phyloP scores from a whole-genome alignment of 2,888 invertebrate genomes.

The Sialis fuliginosa region DNA sequence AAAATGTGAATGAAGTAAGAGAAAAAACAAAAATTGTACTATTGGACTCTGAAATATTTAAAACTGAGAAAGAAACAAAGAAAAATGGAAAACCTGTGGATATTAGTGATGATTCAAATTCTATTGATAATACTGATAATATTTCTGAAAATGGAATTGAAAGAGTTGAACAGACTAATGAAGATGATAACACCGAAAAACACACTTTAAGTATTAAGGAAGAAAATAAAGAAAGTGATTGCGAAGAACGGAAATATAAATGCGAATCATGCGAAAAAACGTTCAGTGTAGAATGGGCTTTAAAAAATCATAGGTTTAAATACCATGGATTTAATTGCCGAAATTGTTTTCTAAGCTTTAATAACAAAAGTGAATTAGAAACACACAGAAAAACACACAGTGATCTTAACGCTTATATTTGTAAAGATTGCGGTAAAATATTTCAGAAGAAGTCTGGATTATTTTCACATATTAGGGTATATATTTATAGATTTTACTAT shows the following conservation, averaged over 20 bases:
- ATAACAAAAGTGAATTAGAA: not conserved
- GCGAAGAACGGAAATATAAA: not conserved
- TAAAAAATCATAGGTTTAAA: not conserved
- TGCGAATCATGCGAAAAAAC: constrained; percentile 1
- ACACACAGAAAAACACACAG: not conserved
- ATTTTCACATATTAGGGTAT: constrained; percentile 1
- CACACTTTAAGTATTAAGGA: too few relatives aligned
- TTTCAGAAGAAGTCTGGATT: constrained; percentile 1
- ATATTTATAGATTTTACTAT: not conserved
- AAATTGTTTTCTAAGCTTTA: not conserved
- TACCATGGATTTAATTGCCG: not conserved
- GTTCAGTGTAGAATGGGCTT: not conserved
- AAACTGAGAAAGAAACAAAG: too few relatives aligned
- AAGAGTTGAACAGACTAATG: too few relatives aligned
- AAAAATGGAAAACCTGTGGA: too few relatives aligned
- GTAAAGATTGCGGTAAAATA: constrained; percentile 2
- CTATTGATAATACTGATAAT: too few relatives aligned
- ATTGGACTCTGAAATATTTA: too few relatives aligned
- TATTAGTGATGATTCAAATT: too few relatives aligned
- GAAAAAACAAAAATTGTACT: too few relatives aligned
- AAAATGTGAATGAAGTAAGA: too few relatives aligned
- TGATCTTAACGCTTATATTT: not conserved
- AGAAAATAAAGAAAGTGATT: too few relatives aligned
- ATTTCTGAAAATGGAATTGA: too few relatives aligned
- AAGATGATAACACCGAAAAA: too few relatives aligned